Percentiles rank a stretch among this genome's conserved stretches.
phyloP scores from a whole-genome alignment of 2,113 vertebrate genomes.

The Microcebus lehilahytsara region DNA sequence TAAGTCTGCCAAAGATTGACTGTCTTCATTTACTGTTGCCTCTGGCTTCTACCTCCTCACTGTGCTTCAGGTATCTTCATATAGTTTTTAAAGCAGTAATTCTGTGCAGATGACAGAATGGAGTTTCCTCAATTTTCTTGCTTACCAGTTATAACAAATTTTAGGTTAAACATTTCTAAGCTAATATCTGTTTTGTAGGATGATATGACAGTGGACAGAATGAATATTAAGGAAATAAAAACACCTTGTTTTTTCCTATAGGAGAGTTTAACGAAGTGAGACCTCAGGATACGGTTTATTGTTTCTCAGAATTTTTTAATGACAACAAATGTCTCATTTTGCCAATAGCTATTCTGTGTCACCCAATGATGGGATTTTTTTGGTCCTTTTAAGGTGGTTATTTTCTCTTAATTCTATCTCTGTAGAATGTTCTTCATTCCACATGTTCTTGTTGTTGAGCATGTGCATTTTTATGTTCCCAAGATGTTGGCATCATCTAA shows the following conservation, averaged over 20 bases:
- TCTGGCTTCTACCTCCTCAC: not conserved
- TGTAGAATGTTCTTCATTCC: not conserved
- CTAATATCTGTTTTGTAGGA: not conserved
- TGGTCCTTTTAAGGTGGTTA: not conserved
- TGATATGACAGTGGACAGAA: not conserved
- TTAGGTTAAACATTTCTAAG: not conserved
- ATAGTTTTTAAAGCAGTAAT: not conserved
- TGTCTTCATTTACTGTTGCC: not conserved
- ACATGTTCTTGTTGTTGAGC: not conserved
- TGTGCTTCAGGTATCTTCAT: not conserved
- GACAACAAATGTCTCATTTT: not conserved
- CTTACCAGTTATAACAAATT: not conserved
- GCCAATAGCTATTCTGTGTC: not conserved
- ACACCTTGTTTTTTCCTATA: not conserved
- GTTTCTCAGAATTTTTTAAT: not conserved
- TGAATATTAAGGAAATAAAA: not conserved
- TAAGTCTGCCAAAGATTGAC: not conserved
- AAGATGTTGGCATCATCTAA: not conserved
- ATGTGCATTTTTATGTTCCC: not conserved
- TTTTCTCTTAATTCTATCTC: constrained; percentile 1
- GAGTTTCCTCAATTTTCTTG: not conserved
- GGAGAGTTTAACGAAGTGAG: not conserved
- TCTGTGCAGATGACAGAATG: not conserved
- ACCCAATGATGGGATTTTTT: not conserved
- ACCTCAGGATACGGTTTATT: not conserved